Conservation (phyloP, 2,888 invertebrate genomes). For the Quadroppia sp. region DNA sequence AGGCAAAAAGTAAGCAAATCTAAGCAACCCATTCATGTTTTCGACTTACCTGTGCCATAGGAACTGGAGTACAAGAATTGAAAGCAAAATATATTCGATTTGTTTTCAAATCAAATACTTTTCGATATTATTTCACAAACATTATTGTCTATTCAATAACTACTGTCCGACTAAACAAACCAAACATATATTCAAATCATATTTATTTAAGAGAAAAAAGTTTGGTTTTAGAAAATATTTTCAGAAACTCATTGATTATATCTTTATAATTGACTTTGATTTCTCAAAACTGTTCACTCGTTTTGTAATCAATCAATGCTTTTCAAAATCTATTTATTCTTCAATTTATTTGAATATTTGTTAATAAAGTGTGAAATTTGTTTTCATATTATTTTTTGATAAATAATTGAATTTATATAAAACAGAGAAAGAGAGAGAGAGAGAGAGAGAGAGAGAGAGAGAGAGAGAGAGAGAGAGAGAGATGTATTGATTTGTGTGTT, state of each 20-base stretch:
- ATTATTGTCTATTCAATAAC: not conserved
- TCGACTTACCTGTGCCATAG: not conserved
- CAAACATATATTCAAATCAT: not conserved
- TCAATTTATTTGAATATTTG: not conserved
- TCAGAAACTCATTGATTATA: too few species aligned
- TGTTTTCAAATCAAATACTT: not conserved
- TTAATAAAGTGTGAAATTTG: not conserved
- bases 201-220: too few species aligned
- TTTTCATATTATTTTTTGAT: not conserved
- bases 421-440: not conserved
- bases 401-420: not conserved
- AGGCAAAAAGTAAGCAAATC: not conserved
- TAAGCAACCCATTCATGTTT: constrained; percentile 37
- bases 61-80: not conserved
- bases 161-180: not conserved
- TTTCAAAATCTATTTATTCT: too few species aligned
- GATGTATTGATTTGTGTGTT: not conserved
- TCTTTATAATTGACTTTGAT: too few species aligned
- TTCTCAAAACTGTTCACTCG: too few species aligned
- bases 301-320: too few species aligned
- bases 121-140: not conserved
- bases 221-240: too few species aligned
- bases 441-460: constrained; percentile 5
- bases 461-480: not conserved
- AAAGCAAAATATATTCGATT: not conserved